These are phyloP conservation scores for Rhagonycha fulva DNA, from an alignment of 2,888 invertebrate genomes.

Conservation along the genomic window DNA sequence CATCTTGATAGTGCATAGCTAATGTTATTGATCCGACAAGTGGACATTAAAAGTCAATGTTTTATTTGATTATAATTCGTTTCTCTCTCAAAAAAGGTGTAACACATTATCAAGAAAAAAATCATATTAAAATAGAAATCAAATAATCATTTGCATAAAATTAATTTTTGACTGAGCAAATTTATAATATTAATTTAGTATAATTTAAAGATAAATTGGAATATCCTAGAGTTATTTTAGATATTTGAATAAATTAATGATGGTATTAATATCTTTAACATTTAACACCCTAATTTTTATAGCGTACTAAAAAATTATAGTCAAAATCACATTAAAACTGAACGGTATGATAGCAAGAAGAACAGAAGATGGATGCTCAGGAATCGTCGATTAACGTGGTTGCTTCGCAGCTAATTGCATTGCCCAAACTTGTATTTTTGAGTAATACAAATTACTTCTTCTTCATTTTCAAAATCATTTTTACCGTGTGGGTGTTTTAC, in stretches of 20 bases:
- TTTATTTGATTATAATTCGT: background rate
- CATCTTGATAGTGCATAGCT: conserved; percentile 20
- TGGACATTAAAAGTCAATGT: conserved; percentile 12
- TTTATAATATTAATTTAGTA: background rate
- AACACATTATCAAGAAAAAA: background rate
- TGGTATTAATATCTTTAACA: background rate
- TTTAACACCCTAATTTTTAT: background rate
- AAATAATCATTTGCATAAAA: background rate
- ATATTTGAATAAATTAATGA: background rate
- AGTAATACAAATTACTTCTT: background rate
- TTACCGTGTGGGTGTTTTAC: background rate
- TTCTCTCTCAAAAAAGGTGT: background rate
- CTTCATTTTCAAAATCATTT: background rate
- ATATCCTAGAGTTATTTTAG: background rate
- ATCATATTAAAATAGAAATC: background rate
- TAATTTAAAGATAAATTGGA: background rate
- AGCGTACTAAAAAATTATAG: background rate
- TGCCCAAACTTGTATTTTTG: background rate
- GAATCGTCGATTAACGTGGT: background rate
- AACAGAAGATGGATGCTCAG: background rate
- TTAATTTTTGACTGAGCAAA: background rate
- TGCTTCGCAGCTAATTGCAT: background rate
- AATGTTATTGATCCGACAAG: conserved; percentile 18
- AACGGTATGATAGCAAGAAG: background rate
- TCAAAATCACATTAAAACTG: background rate